A percentile compares a stretch with the other conserved stretches of the same genome.
Conservation (phyloP, 2,888 invertebrate genomes). For the Thalpophila matura region DNA sequence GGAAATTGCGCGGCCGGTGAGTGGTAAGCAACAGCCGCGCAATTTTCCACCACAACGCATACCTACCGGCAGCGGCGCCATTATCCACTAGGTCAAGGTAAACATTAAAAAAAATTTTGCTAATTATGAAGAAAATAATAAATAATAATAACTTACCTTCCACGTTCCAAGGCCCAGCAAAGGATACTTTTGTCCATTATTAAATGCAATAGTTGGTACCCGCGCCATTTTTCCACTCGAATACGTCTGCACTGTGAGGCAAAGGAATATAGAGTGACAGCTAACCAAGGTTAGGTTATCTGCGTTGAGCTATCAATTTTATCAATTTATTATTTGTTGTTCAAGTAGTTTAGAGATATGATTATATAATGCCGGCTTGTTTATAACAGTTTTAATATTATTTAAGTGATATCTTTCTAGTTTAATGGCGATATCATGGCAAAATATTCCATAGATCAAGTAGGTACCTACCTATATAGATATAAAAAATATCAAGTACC, state of each 20-base stretch:
- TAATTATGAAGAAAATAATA: too few relatives aligned
- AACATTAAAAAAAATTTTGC: too few relatives aligned
- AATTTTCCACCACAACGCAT: too few relatives aligned
- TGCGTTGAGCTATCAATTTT: slow-evolving; percentile 37
- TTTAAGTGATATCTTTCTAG: slow-evolving; percentile 4
- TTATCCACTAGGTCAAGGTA: too few relatives aligned
- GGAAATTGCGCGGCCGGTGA: too few relatives aligned
- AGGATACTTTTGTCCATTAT: slow-evolving; percentile 73
- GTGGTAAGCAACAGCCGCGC: too few relatives aligned
- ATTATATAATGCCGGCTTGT: slow-evolving; percentile 46
- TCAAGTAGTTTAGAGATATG: slow-evolving; percentile 23
- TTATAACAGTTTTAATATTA: slow-evolving; percentile 1
- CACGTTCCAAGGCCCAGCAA: slow-evolving; percentile 66
- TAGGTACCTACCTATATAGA: neutral
- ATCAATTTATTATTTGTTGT: slow-evolving; percentile 46
- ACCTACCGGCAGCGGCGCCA: too few relatives aligned
- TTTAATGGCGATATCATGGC: slow-evolving; percentile 3
- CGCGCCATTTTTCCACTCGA: slow-evolving; percentile 47
- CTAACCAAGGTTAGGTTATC: slow-evolving; percentile 37
- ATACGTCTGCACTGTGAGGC: slow-evolving; percentile 28
- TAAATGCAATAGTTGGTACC: slow-evolving; percentile 50
- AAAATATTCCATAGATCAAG: slow-evolving; percentile 7
- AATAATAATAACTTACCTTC: slow-evolving; percentile 47
- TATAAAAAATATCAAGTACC: too few relatives aligned
- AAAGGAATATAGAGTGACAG: slow-evolving; percentile 25